Evolutionary conservation across 2,888 invertebrate species (phyloP), one percentile per base, ranked within the genome.

Genomic region (Apoderus coryli): DNA sequence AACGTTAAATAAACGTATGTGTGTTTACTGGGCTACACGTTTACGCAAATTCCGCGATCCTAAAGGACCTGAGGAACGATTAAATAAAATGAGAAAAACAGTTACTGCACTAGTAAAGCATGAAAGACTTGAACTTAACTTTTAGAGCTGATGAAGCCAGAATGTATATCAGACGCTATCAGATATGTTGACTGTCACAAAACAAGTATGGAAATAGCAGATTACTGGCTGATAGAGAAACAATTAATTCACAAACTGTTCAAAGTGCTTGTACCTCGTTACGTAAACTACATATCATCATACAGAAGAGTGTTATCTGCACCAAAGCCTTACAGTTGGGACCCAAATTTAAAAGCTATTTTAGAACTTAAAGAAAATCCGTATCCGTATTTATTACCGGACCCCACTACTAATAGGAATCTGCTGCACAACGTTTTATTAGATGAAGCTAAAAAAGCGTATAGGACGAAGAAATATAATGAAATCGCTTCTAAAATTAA

Each of bases 201-300:
- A 52, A 68, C 74, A 24, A 92, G 88, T 2, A 92, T 93, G 92
- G 82, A 89, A 40, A 62, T 79, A 54, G 92, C 89, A 2, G 74
- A 84, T 52, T 90, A 71, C 55, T 93, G 90, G 88, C 58, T 93
- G 19, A 54, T 77, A 39, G 90, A 92, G 48, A 92, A 92, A 49
- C 82, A 88, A 51, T 61, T 86, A 12, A 65, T 93, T 3, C 89
- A 92, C 51, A 93, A 93, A 60, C 60, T 93, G 29, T 93, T 93
- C 49, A 90, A 93, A 65, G 92, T 92, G 3, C 57, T 92, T 14
- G 88, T 73, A 4, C 90, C 90, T 0, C 67, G 92, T 40, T 92
- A 69, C 59, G 66, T 77, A 49, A 69, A 77, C 45, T 72, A 62
- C 38, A 65, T 65, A 11, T 55, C 68, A 9, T 69, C 82, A 1